Conservation (phyloP, 53 echinoderm and acorn worm species). For the Paracentrotus lividus region DNA sequence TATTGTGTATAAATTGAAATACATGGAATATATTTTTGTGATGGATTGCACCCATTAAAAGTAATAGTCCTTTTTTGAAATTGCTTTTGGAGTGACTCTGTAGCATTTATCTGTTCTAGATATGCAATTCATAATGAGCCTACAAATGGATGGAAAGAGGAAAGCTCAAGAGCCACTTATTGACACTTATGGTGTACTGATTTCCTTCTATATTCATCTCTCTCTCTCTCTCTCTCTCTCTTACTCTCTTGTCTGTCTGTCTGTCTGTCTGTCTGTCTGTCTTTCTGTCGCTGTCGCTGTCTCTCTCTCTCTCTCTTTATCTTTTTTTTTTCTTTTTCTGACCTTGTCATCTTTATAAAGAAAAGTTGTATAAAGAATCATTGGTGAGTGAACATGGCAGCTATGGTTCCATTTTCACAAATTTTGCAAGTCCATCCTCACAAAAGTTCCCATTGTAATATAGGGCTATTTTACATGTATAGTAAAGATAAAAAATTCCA, state of each 20-base stretch:
- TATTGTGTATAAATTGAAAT: background rate
- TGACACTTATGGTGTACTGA: slow-evolving; percentile 20
- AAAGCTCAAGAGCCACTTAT: slow-evolving; percentile 6
- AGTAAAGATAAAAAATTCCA: no score
- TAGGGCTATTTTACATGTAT: no score
- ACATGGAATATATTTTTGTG: background rate
- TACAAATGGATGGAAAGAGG: background rate
- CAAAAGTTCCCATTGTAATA: no score
- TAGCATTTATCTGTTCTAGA: background rate
- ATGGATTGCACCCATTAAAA: slow-evolving; percentile 26
- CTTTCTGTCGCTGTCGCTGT: background rate
- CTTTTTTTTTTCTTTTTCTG: background rate
- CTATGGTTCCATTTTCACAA: no score
- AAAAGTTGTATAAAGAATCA: no score
- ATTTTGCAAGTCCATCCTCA: no score
- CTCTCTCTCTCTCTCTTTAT: background rate
- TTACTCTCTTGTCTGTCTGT: background rate
- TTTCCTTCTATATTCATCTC: background rate
- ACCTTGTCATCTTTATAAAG: no score
- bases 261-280: background rate
- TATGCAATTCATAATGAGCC: slow-evolving; percentile 30
- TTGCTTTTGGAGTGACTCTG: slow-evolving; percentile 37
- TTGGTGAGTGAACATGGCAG: no score
- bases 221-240: background rate
- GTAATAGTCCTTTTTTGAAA: slow-evolving; percentile 12